phyloP scores from a whole-genome alignment of 1,140 invertebrate species.

The Zaprionus capensis region DNA sequence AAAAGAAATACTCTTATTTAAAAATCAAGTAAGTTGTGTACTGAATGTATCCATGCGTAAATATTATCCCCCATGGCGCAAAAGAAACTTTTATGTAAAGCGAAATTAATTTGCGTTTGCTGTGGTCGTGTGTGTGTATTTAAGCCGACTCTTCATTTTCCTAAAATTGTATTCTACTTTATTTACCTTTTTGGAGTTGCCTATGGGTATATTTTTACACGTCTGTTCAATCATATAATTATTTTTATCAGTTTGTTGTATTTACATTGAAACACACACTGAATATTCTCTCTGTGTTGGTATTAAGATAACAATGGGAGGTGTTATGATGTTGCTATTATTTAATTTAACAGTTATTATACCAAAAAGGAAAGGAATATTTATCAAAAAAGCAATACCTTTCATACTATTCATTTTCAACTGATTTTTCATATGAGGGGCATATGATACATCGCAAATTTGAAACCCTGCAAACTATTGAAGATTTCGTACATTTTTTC shows the following conservation, averaged over 20 bases:
- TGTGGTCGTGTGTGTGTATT: neutral
- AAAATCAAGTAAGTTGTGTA: constrained; percentile 8
- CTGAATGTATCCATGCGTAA: neutral
- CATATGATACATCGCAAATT: no score
- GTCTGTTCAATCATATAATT: neutral
- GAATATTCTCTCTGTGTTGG: neutral
- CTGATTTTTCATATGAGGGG: no score
- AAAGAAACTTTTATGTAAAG: neutral
- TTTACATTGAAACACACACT: neutral
- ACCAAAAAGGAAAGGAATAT: neutral
- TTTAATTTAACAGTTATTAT: neutral
- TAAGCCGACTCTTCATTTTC: neutral
- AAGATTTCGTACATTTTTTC: neutral
- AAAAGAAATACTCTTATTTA: neutral
- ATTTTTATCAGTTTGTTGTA: neutral
- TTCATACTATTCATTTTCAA: no score
- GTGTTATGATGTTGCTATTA: neutral
- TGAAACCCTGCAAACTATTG: neutral
- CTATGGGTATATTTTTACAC: neutral
- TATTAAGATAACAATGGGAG: neutral
- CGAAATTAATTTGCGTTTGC: constrained; percentile 1
- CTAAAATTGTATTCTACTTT: neutral
- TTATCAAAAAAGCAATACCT: neutral
- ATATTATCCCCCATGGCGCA: neutral
- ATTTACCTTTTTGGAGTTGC: neutral